Base-by-base conservation (phyloP, 1,140 invertebrate species). In the Aporrectodea caliginosa region DNA sequence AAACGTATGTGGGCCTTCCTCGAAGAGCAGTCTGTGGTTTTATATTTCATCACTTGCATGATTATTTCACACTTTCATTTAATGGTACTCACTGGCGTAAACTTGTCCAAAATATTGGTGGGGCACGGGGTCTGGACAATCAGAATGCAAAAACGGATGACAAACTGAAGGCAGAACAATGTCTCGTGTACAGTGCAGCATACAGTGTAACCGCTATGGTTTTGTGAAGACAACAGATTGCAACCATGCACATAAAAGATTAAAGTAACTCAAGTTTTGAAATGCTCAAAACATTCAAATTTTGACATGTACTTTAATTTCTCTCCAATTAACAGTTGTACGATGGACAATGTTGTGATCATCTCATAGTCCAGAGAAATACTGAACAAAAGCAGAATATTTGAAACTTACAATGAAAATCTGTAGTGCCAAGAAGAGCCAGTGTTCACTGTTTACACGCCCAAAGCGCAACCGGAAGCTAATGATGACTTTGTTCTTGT, bases 371-470 rank as follows among this genome's bases (percentile, higher is more conserved):
- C 43, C 43, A 58, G 6, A 12, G 43, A 22, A 12, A 22, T 22
- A n/a, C 43, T 58, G 43, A 74, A 33, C 32, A 74, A 12, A 12
- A 33, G 1, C 30, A 1, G 31, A 33, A 31, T 1, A 6, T 33
- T 31, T 74, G 34, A 74, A 74, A 74, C 2, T 31, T 33, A 74
- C 31, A 74, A 74, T 2, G n/a, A 72, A 2, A 72, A 6, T 72
- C 6, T 29, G 31, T 33, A 33, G 1, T 74, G 12, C 22, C 27
- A 30, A 6, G 32, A 74, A 1, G 1, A 33, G 31, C n/a, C 22
- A 2, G 14, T 76, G 35, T 35, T 14, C 27, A n/a, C 29, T 43
- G 22, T 58, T 76, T 6, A 43, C 0, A 58, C 27, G 27, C 6
- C 35, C 27, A 74, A 73, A 16, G 14, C 14, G 58, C 2, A 34